Evolutionary conservation across 53 echinoderm and acorn worm genomes (phyloP), one percentile per base, ranked within the genome.

Genomic region (Holothuria leucospilota): DNA sequence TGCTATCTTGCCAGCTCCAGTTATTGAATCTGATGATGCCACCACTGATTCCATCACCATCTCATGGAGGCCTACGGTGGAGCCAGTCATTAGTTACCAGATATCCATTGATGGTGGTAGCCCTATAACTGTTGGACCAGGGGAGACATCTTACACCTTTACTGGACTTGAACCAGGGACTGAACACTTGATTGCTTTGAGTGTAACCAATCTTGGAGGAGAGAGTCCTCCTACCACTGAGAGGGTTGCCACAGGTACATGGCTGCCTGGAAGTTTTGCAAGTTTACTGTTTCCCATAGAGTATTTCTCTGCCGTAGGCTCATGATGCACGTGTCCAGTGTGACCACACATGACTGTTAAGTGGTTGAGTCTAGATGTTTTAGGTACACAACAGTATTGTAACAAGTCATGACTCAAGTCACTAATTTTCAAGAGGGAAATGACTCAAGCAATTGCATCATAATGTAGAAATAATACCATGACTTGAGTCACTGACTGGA

Each of bases 201-300:
- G n/a, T 8, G 68, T 83, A 14, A 67, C 84, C 65, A 83, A 83
- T 41, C 25, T 66, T 6, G 84, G 65, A 7, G 84, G 67, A 5
- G 18, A 51, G 14, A 67, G 84, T 21, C 46, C 25, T 15, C 46
- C 84, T 42, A 66, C 51, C 23, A 67, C 49, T 1, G 84, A 83
- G 84, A 83, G 66, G 64, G 21, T 83, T 10, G 16, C 66, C n/a
- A 83, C 84, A 66, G 84, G 84, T 83, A 41, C 26, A 3, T 67
- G 2, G 3, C 14, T 28, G 25, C 11, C 15, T 20, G 6, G 14
- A 56, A 16, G 15, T 56, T 56, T 56, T 20, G 6, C 34, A 56
- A 16, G 15, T 56, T 56, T 56, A 9, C 56, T 56, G 56, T 18
- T 16, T 18, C 13, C 49, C 49, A 11, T 49, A n/a, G n/a, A n/a